Evolutionary conservation across 2,113 vertebrate genomes (phyloP).

Genomic region (Hyperopisus bebe): DNA sequence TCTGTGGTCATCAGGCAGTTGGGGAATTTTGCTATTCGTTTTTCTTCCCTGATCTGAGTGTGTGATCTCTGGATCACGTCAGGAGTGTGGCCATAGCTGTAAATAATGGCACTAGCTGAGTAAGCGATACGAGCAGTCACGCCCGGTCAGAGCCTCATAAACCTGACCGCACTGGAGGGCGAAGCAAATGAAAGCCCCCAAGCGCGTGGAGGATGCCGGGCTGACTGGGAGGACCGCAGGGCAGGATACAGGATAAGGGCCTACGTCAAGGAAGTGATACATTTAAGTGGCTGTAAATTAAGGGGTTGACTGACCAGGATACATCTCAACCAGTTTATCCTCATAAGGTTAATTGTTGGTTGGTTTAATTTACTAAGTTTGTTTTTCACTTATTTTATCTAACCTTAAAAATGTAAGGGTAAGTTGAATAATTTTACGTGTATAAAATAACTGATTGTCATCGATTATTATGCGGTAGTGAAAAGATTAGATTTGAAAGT

Average conservation of each 20-base stretch:
- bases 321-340: not conserved
- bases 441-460: not conserved
- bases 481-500: not conserved
- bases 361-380: not conserved
- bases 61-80: not conserved
- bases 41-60: not conserved
- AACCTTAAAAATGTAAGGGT: not conserved
- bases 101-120: not conserved
- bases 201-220: not conserved
- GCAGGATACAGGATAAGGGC: not conserved
- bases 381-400: not conserved
- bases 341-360: not conserved
- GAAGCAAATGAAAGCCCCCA: not conserved
- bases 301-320: not conserved
- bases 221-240: not conserved
- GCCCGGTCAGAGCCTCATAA: not conserved
- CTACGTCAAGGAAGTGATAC: conserved; percentile 16
- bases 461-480: not conserved
- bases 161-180: not conserved
- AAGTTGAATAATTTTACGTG: not conserved
- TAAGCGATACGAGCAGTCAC: not conserved
- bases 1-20: not conserved
- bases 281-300: conserved; percentile 19
- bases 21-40: not conserved
- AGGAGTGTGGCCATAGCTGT: not conserved